Conservation (phyloP, 2,888 invertebrate genomes). For the Noctua fimbriata region DNA sequence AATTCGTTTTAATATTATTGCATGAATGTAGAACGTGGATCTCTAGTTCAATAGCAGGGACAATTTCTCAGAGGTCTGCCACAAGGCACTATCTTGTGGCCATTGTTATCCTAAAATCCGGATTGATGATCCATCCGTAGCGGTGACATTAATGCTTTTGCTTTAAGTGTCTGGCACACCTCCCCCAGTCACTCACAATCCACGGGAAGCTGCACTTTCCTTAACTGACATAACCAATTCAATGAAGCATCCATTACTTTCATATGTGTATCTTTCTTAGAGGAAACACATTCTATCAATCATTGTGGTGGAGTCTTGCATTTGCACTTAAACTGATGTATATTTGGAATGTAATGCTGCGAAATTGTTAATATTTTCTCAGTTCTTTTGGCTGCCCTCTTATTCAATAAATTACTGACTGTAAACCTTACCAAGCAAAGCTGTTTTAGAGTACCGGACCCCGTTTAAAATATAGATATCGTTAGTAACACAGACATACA, state of each 20-base stretch:
- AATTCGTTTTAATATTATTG: background rate
- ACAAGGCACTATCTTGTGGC: constrained; percentile 29
- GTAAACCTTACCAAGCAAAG: background rate
- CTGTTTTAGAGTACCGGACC: background rate
- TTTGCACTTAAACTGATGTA: background rate
- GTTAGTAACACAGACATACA: constrained; percentile 1
- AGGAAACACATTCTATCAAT: constrained; percentile 25
- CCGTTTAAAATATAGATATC: background rate
- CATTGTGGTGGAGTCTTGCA: background rate
- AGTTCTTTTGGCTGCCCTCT: background rate
- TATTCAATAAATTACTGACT: constrained; percentile 3
- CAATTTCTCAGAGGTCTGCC: background rate
- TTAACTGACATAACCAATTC: background rate
- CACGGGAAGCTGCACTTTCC: background rate
- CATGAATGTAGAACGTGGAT: background rate
- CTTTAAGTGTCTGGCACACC: background rate
- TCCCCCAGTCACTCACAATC: background rate
- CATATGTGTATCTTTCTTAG: background rate
- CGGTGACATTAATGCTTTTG: constrained; percentile 15
- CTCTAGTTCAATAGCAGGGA: background rate
- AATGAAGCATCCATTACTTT: background rate
- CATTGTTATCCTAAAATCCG: constrained; percentile 32
- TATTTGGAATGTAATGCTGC: background rate
- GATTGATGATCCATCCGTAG: constrained; percentile 24
- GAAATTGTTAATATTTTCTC: background rate